phyloP scores from a whole-genome alignment of 1,140 invertebrate species.

The Trinorchestia longiramus region DNA sequence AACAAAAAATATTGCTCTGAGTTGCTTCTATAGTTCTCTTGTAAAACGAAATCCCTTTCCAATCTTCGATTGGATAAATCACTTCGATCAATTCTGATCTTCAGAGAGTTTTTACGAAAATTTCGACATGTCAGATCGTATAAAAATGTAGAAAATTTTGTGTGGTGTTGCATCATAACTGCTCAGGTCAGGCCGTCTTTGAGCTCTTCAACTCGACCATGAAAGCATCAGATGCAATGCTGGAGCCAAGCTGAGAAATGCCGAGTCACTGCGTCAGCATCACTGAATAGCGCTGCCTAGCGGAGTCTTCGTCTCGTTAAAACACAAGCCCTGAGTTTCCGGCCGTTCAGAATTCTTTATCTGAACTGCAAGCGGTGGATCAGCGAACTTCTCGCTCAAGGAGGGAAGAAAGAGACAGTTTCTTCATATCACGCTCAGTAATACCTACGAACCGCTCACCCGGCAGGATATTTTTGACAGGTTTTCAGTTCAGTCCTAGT shows the following conservation, averaged over 20 bases:
- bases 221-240: neutral
- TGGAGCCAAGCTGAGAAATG: neutral
- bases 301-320: constrained; percentile 47
- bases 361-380: neutral
- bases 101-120: neutral
- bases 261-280: neutral
- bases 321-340: constrained; percentile 26
- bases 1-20: no score
- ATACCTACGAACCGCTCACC: neutral
- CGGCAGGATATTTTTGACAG: neutral
- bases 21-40: no score
- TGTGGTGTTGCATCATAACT: neutral
- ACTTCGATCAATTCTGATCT: neutral
- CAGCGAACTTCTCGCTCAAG: neutral
- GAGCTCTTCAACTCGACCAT: neutral
- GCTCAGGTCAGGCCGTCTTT: neutral
- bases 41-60: no score
- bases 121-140: neutral
- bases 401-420: neutral
- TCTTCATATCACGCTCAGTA: neutral
- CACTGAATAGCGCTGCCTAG: constrained; percentile 12
- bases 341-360: constrained; percentile 39
- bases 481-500: neutral
- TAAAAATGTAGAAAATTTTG: neutral
- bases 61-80: no score